Evolutionary conservation across 2,888 invertebrate species (phyloP).

Genomic region (Lypha dubia): DNA sequence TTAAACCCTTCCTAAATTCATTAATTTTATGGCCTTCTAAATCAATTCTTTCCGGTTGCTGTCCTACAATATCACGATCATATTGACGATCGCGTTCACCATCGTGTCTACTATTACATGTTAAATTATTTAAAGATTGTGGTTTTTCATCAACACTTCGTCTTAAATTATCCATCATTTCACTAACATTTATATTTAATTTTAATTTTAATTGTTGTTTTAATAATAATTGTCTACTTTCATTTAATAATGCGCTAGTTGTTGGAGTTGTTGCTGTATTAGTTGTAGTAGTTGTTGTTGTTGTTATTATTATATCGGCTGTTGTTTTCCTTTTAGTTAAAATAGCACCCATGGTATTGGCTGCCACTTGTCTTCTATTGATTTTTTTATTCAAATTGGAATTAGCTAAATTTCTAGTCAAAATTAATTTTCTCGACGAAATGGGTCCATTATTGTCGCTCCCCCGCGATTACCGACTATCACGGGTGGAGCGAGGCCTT

Average conservation of each 20-base stretch:
- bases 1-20: slow-evolving; percentile 64
- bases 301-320: slow-evolving; percentile 68
- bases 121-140: slow-evolving; percentile 41
- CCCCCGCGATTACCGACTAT: slow-evolving; percentile 84
- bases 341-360: slow-evolving; percentile 63
- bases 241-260: slow-evolving; percentile 74
- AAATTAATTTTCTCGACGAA: slow-evolving; percentile 84
- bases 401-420: slow-evolving; percentile 83
- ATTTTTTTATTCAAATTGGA: slow-evolving; percentile 80
- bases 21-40: slow-evolving; percentile 43
- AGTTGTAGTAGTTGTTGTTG: slow-evolving; percentile 72
- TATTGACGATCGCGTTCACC: slow-evolving; percentile 44
- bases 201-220: slow-evolving; percentile 80
- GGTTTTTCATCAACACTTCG: slow-evolving; percentile 65
- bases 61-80: slow-evolving; percentile 51
- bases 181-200: slow-evolving; percentile 77
- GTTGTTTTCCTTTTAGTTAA: slow-evolving; percentile 72
- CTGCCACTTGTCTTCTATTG: slow-evolving; percentile 71
- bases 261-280: slow-evolving; percentile 74
- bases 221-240: slow-evolving; percentile 78
- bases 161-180: slow-evolving; percentile 72
- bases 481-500: slow-evolving; percentile 86
- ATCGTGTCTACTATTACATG: slow-evolving; percentile 53
- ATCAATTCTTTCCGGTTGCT: slow-evolving; percentile 53
- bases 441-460: slow-evolving; percentile 84